Base-by-base conservation (phyloP, 2,113 vertebrate genomes). In the Festucalex cinctus region DNA sequence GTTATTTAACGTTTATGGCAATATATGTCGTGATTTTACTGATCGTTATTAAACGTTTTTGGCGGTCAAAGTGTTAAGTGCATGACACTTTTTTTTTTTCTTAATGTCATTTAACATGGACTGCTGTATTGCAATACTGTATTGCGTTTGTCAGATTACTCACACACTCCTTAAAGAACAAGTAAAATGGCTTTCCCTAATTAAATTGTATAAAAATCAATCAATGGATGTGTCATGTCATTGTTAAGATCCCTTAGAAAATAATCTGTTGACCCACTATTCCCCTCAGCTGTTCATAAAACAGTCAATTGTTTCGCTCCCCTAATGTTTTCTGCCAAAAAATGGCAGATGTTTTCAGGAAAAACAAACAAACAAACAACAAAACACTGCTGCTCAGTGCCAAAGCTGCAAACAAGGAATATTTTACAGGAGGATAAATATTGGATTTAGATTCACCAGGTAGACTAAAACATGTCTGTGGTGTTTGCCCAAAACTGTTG, bases 281-380 rank as follows among this genome's bases (percentile, higher is more conserved):
- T 43, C 12, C 60, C 9, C 13, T 39, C 37, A 8, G 37, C 6
- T 12, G 7, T 62, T 28, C 13, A 24, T 62, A 61, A n/a, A 41
- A 6, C 22, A 43, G 39, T 62, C 39, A 2, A 43, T 62, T 62
- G 60, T 62, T 44, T 44, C 8, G 6, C 22, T 62, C 37, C 7
- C 20, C 8, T n/a, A 62, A 8, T 62, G 12, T 43, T 62, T 43
- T 62, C 37, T 62, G 60, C 60, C 60, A 62, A 62, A n/a, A 62
- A 62, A 62, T 62, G 60, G 60, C 60, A 62, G 60, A 62, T 62
- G 60, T 62, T 62, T 62, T 62, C 22, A 26, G 37, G 32, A 24
- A 8, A 24, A 22, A 41, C 20, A 26, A 22, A 8, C n/a, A 1
- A n/a, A 49, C 48, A 5, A 58, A 58, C 56, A 35, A 60, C 24